Evolutionary conservation across 2,113 vertebrate species (phyloP).

Genomic region (Gymnorhina tibicen): DNA sequence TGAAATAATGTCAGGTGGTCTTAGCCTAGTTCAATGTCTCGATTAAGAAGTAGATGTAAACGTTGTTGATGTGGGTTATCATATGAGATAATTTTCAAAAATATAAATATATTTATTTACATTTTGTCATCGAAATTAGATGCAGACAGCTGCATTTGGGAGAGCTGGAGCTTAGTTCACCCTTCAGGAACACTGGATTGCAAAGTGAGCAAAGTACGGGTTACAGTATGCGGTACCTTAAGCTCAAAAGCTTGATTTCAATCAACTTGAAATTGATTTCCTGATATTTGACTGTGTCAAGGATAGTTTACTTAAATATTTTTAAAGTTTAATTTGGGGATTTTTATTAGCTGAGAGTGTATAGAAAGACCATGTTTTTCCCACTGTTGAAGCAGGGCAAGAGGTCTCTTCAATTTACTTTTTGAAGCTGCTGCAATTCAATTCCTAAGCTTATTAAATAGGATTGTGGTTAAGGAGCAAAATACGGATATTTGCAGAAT

Average conservation of each 20-base stretch:
- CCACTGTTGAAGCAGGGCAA: not conserved
- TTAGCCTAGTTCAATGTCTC: slow-evolving; percentile 55
- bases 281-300: not conserved
- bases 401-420: not conserved
- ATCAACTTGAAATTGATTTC: not conserved
- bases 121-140: not conserved
- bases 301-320: not conserved
- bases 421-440: not conserved
- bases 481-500: not conserved
- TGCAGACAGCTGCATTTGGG: not conserved
- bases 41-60: slow-evolving; percentile 61
- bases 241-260: not conserved
- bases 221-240: not conserved
- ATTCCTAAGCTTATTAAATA: not conserved
- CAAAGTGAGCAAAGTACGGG: not conserved
- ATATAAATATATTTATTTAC: slow-evolving; percentile 8
- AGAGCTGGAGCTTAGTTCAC: not conserved
- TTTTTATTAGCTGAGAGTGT: not conserved
- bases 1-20: slow-evolving; percentile 66
- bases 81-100: not conserved
- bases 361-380: not conserved
- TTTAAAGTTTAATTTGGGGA: not conserved
- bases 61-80: slow-evolving; percentile 24
- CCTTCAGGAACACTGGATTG: not conserved
- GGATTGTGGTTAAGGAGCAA: not conserved